Percentiles rank a stretch among this genome's conserved stretches.
Conservation (phyloP, 2,888 invertebrate species). For the Catocala sponsa region DNA sequence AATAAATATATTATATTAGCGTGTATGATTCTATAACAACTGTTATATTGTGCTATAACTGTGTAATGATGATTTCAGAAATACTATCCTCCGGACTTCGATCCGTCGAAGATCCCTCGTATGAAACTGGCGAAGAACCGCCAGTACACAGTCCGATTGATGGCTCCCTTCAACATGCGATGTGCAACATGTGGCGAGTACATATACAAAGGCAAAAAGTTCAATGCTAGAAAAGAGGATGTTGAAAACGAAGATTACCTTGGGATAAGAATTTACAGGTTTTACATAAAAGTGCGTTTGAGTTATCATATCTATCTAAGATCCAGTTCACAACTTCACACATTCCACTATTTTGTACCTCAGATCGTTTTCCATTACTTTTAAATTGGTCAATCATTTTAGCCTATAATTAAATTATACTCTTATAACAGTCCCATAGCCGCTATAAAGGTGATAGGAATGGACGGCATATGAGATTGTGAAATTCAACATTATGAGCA, state of each 20-base stretch:
- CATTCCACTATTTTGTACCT: too few species aligned
- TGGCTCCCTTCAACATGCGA: slow-evolving; percentile 99
- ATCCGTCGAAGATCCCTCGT: slow-evolving; percentile 99
- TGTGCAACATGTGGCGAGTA: slow-evolving; percentile 99
- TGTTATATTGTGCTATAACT: not conserved
- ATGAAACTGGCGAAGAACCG: slow-evolving; percentile 98
- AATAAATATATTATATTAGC: not conserved
- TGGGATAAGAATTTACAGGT: slow-evolving; percentile 98
- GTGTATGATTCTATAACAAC: not conserved
- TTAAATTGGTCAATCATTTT: too few species aligned
- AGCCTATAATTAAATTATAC: too few species aligned
- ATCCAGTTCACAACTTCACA: too few species aligned
- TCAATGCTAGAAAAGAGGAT: slow-evolving; percentile 99
- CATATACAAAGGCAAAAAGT: slow-evolving; percentile 99
- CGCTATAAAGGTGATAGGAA: too few species aligned
- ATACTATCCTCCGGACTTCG: slow-evolving; percentile 99
- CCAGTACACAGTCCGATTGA: slow-evolving; percentile 98
- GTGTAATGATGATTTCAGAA: slow-evolving; percentile 90
- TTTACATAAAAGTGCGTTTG: slow-evolving; percentile 95
- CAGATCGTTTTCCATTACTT: too few species aligned
- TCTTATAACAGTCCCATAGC: too few species aligned
- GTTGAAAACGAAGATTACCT: slow-evolving; percentile 99
- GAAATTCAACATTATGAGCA: too few species aligned
- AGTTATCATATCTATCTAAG: not conserved
- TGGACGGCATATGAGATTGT: too few species aligned